Conservation (phyloP, 2,113 vertebrate genomes). For the Austrofundulus limnaeus region DNA sequence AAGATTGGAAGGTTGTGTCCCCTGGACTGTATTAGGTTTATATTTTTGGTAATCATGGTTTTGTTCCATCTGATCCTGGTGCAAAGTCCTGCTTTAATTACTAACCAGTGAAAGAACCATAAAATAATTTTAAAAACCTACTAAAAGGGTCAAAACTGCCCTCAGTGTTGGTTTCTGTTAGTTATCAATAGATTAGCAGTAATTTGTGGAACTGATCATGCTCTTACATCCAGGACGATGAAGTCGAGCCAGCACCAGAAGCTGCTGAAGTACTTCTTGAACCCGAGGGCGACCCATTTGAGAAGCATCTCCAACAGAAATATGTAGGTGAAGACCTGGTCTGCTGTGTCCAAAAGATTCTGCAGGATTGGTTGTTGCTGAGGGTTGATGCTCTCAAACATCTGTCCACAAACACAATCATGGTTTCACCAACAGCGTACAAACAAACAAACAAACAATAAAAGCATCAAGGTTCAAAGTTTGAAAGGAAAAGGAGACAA, state of each 20-base stretch:
- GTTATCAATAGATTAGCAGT: not conserved
- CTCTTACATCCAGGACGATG: constrained; percentile 87
- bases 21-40: not conserved
- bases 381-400: constrained; percentile 90
- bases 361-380: constrained; percentile 80
- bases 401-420: constrained; percentile 67
- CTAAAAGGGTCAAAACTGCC: too few species aligned
- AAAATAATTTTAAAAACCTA: too few species aligned
- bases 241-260: constrained; percentile 96
- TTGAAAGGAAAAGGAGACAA: too few species aligned
- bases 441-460: too few species aligned
- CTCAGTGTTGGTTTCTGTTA: too few species aligned
- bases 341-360: constrained; percentile 82
- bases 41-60: too few species aligned
- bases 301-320: constrained; percentile 94
- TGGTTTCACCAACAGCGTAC: not conserved
- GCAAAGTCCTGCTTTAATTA: too few species aligned
- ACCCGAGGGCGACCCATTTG: constrained; percentile 90
- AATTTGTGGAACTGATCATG: not conserved
- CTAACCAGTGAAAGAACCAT: too few species aligned
- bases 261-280: constrained; percentile 90
- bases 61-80: too few species aligned
- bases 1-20: too few species aligned
- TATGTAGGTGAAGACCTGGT: constrained; percentile 88
- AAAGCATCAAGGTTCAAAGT: too few species aligned